Percentiles rank a stretch among this genome's conserved stretches.
Conservation (phyloP, 2,113 vertebrate genomes). For the Sylvia atricapilla region DNA sequence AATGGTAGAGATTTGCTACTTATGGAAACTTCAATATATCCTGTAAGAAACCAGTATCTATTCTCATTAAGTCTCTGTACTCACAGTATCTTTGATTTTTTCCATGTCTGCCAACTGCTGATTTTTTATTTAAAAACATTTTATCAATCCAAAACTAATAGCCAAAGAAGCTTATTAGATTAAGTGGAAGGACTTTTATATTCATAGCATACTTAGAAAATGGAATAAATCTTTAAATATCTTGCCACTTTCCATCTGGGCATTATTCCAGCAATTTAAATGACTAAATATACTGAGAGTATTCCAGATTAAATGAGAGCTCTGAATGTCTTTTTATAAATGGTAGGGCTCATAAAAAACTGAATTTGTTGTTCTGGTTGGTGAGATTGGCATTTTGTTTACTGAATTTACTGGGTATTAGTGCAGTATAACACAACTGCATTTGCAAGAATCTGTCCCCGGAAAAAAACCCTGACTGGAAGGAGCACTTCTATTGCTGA, state of each 20-base stretch:
- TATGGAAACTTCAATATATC: neutral
- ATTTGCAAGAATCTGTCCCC: neutral
- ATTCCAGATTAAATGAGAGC: slow-evolving; percentile 33
- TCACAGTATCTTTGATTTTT: slow-evolving; percentile 2
- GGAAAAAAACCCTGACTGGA: neutral
- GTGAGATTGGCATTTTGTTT: neutral
- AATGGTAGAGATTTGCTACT: neutral
- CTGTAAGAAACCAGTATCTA: neutral
- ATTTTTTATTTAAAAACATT: slow-evolving; percentile 37
- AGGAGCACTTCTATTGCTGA: neutral
- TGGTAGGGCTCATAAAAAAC: neutral
- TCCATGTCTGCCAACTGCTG: neutral
- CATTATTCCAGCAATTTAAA: slow-evolving; percentile 53
- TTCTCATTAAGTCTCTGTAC: neutral
- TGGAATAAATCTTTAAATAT: slow-evolving; percentile 46
- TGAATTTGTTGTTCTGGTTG: neutral
- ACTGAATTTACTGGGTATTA: neutral
- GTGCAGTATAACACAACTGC: neutral
- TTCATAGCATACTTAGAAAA: slow-evolving; percentile 39
- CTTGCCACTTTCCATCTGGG: slow-evolving; percentile 32
- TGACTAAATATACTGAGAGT: slow-evolving; percentile 33
- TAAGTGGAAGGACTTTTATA: slow-evolving; percentile 35
- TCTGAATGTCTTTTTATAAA: slow-evolving; percentile 1
- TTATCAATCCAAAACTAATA: slow-evolving; percentile 24
- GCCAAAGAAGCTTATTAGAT: slow-evolving; percentile 26